These are phyloP conservation scores for Neostethus bicornis DNA, from an alignment of 2,797 vertebrate genomes.

Conservation along the genomic window DNA sequence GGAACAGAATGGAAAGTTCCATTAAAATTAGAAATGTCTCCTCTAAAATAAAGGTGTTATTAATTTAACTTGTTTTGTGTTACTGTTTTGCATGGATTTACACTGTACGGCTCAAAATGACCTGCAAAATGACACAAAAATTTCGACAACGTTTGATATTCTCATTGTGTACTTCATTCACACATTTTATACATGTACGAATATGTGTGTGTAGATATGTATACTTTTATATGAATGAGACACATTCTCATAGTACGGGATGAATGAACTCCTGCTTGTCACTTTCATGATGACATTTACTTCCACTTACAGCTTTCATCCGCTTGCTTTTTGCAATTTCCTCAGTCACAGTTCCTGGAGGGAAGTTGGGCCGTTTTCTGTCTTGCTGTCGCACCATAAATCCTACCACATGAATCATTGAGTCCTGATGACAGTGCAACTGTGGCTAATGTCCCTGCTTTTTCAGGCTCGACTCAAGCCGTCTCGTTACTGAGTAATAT, in stretches of 20 bases:
- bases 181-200: no score
- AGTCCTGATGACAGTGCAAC: slow-evolving; percentile 78
- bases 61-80: no score
- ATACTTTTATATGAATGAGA: not conserved
- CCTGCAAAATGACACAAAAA: no score
- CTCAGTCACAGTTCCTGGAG: slow-evolving; percentile 64
- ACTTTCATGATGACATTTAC: slow-evolving; percentile 39
- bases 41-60: no score
- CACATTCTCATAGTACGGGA: not conserved
- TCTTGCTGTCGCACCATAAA: slow-evolving; percentile 64
- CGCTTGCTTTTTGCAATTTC: slow-evolving; percentile 67
- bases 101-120: no score
- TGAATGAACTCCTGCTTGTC: not conserved
- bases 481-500: slow-evolving; percentile 70
- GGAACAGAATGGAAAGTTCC: no score
- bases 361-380: slow-evolving; percentile 74
- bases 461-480: slow-evolving; percentile 43
- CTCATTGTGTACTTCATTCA: no score
- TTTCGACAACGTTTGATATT: no score
- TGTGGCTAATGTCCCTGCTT: slow-evolving; percentile 55
- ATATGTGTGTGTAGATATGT: not conserved
- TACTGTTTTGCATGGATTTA: no score
- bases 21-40: no score
- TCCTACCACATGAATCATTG: slow-evolving; percentile 43
- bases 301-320: slow-evolving; percentile 64